Evolutionary conservation across 1,140 invertebrate genomes (phyloP), one percentile per base, ranked within the genome.

Genomic region (Mizuhopecten yessoensis): DNA sequence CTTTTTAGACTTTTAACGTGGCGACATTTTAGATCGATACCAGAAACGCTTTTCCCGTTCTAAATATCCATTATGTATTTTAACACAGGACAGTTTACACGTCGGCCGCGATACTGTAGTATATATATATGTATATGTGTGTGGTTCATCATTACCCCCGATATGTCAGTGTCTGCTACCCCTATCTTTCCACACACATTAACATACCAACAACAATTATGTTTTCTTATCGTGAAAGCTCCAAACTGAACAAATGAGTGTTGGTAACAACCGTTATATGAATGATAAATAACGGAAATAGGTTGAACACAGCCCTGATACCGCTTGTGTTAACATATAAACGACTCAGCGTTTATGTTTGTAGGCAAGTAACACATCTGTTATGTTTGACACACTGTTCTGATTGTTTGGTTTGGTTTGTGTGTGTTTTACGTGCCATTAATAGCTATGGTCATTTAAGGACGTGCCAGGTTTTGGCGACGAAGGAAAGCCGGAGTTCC

Each of bases 61-160:
- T 29, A n/a, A 75, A 75, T 75, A 75, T 57, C 45, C 45, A 57
- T 57, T 57, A 75, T 75, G n/a, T 75, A 75, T 75, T n/a, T 75
- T n/a, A 75, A 75, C 57, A 75, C 57, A n/a, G 17, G 57, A 75
- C 11, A n/a, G 57, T 75, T n/a, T 29, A 75, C 57, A 75, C n/a
- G 57, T 75, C 57, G 5, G 23, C 11, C 29, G 3, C n/a, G 2
- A 75, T 29, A 75, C 57, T 17, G 17, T 1, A 45, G 57, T 75
- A 75, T 7, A 11, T 75, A 5, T 75, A 75, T 17, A 75, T n/a
- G 5, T 7, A 11, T 75, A 5, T 75, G 29, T 17, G 29, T n/a
- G 5, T 75, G n/a, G 57, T 75, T 29, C 57, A 75, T 75, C 57
- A 29, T 75, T 75, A 75, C 57, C 57, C 57, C 17, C n/a, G 9